Evolutionary conservation across 2,113 vertebrate species (phyloP).

Genomic region (Coregonus clupeaformis): DNA sequence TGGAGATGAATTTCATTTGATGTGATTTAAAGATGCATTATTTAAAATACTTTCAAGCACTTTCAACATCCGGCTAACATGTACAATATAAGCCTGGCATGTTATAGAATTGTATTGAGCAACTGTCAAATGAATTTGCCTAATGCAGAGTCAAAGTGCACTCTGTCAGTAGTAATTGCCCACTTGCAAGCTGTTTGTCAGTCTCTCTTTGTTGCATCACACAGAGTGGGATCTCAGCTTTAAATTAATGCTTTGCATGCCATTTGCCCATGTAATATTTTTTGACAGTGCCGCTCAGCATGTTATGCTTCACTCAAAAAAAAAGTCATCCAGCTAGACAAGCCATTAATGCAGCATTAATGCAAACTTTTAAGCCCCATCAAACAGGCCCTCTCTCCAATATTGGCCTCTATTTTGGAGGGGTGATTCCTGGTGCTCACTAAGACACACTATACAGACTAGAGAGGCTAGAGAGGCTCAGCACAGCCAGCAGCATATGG

Average conservation of each 20-base stretch:
- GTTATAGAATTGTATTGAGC: slow-evolving; percentile 56
- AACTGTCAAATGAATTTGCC: slow-evolving; percentile 60
- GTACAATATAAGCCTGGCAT: slow-evolving; percentile 38
- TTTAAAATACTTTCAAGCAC: slow-evolving; percentile 50
- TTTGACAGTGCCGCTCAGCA: slow-evolving; percentile 51
- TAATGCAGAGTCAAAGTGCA: slow-evolving; percentile 57
- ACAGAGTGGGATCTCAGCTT: slow-evolving; percentile 47
- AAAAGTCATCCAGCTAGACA: slow-evolving; percentile 49
- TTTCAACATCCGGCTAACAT: slow-evolving; percentile 41
- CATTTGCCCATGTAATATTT: slow-evolving; percentile 56
- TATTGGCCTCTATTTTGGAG: slow-evolving; percentile 52
- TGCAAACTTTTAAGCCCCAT: slow-evolving; percentile 65
- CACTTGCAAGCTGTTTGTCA: slow-evolving; percentile 57
- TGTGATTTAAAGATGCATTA: slow-evolving; percentile 64
- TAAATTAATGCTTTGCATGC: slow-evolving; percentile 48
- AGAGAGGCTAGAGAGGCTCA: not conserved
- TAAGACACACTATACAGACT: slow-evolving; percentile 61
- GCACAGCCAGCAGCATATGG: not conserved
- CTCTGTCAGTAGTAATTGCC: slow-evolving; percentile 56
- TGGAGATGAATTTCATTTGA: slow-evolving; percentile 57
- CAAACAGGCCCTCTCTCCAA: slow-evolving; percentile 48
- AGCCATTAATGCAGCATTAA: slow-evolving; percentile 44
- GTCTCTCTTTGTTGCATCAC: slow-evolving; percentile 50
- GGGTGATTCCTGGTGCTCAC: slow-evolving; percentile 54
- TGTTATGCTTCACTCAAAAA: slow-evolving; percentile 49